Evolutionary conservation across 2,888 invertebrate species (phyloP).

Genomic region (Drosophila peninsularis): DNA sequence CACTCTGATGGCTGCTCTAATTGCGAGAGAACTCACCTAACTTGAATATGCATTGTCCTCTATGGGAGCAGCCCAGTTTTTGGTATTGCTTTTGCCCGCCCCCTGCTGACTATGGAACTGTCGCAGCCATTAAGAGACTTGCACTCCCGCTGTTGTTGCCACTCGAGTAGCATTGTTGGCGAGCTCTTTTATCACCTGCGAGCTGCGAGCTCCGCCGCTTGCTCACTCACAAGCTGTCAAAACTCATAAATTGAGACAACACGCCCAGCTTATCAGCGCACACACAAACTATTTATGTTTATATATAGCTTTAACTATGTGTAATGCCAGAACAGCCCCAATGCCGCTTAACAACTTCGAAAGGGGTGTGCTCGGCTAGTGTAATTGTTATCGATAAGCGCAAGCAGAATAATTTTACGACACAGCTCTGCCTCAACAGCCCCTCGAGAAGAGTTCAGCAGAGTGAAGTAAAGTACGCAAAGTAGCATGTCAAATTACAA

Average conservation of each 20-base stretch:
- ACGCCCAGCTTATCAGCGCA: constrained; percentile 40
- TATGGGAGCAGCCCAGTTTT: neutral
- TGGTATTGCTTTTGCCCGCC: constrained; percentile 17
- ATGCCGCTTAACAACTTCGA: constrained; percentile 66
- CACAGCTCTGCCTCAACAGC: neutral
- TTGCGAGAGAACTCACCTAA: too few species aligned
- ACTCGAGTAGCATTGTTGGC: constrained; percentile 24
- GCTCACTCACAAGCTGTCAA: constrained; percentile 53
- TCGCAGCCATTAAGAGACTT: constrained; percentile 53
- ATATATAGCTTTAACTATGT: neutral
- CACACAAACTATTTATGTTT: constrained; percentile 1
- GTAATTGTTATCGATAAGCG: constrained; percentile 62
- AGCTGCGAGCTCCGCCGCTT: constrained; percentile 13
- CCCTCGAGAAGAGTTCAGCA: neutral
- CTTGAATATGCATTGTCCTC: too few species aligned
- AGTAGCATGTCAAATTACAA: constrained; percentile 68
- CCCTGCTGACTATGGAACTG: constrained; percentile 45
- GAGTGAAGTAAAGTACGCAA: constrained; percentile 21
- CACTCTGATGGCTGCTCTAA: too few species aligned
- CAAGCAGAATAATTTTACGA: neutral
- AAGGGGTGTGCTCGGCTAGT: constrained; percentile 62
- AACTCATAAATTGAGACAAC: constrained; percentile 56
- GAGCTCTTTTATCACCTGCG: constrained; percentile 54
- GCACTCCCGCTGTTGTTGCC: constrained; percentile 48
- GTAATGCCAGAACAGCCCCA: constrained; percentile 45